A percentile compares a stretch with the other conserved stretches of the same genome.
These are phyloP conservation scores for Dendrolimus pini DNA, from an alignment of 2,888 invertebrate genomes.

Conservation along the genomic window DNA sequence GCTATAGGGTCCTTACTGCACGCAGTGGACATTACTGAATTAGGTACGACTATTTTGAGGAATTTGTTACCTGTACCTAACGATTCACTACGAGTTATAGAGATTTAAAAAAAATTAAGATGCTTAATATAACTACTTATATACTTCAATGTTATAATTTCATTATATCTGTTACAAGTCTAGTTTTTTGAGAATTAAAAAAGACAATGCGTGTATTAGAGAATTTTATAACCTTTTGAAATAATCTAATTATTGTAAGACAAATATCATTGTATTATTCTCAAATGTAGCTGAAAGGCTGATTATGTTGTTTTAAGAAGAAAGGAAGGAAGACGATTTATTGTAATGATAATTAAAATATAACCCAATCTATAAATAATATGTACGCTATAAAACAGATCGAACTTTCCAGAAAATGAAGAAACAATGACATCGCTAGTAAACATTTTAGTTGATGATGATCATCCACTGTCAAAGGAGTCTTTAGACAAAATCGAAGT, in stretches of 20 bases:
- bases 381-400: no score
- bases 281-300: no score
- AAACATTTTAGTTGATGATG: slow-evolving; percentile 42
- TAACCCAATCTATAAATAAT: no score
- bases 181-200: neutral
- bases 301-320: no score
- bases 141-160: neutral
- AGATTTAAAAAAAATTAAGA: neutral
- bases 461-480: slow-evolving; percentile 36
- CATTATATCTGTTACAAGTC: neutral
- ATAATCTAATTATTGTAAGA: no score
- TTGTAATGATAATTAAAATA: no score
- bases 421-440: slow-evolving; percentile 60
- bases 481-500: slow-evolving; percentile 37
- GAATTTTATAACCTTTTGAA: no score
- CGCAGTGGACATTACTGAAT: slow-evolving; percentile 28
- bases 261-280: no score
- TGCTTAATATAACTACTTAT: neutral
- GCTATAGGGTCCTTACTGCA: slow-evolving; percentile 53
- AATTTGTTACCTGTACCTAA: no score
- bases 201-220: neutral
- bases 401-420: slow-evolving; percentile 36
- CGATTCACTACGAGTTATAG: no score
- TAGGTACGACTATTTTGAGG: slow-evolving; percentile 26
- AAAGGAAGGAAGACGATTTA: no score